Conservation (phyloP, 2,888 invertebrate species). For the Amblyjoppa fuscipennis region DNA sequence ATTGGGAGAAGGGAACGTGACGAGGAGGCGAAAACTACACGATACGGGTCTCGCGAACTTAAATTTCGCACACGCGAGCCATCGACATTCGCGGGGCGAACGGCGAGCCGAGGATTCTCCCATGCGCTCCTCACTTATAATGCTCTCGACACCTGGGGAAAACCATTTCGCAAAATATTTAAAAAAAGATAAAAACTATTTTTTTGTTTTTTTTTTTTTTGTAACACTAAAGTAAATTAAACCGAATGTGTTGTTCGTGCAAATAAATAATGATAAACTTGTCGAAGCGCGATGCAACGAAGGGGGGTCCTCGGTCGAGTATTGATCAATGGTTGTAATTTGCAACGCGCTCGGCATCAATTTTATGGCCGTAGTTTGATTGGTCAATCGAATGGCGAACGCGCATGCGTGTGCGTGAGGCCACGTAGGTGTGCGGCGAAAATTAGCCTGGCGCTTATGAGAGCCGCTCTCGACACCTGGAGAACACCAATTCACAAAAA, state of each 20-base stretch:
- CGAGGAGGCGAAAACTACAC: conserved; percentile 52
- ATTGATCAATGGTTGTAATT: conserved; percentile 14
- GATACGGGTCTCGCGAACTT: conserved; percentile 53
- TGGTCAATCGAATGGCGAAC: conserved; percentile 48
- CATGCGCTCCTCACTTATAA: conserved; percentile 26
- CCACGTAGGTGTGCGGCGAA: too few relatives aligned
- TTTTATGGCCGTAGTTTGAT: conserved; percentile 35
- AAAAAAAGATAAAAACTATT: neutral
- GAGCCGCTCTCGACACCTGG: neutral
- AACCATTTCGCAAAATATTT: neutral
- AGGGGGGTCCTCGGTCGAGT: neutral
- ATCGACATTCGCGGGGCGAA: neutral
- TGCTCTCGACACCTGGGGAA: conserved; percentile 3
- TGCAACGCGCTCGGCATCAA: conserved; percentile 42
- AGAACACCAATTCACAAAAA: neutral
- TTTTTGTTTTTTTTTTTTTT: neutral
- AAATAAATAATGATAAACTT: too few relatives aligned
- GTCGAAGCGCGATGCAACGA: neutral
- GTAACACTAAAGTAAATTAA: too few relatives aligned
- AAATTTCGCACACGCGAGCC: conserved; percentile 71
- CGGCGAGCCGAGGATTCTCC: neutral
- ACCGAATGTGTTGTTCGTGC: too few relatives aligned
- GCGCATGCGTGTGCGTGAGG: neutral
- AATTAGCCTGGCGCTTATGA: conserved; percentile 26
- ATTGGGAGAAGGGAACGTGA: conserved; percentile 34